Evolutionary conservation across 2,797 vertebrate species (phyloP).

Genomic region (Siniperca undulata): DNA sequence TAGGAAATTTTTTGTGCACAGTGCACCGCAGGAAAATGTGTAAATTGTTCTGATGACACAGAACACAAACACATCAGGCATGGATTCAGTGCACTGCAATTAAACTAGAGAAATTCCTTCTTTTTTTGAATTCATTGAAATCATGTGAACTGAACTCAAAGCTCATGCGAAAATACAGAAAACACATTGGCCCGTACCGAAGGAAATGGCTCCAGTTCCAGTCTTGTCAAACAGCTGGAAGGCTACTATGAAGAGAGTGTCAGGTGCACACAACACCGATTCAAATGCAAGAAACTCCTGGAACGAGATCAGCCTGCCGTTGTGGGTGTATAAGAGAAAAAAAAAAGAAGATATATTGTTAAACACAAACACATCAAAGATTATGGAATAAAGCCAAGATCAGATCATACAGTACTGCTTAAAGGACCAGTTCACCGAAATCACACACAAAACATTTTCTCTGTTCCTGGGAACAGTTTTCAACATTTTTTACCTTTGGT

Average conservation of each 20-base stretch:
- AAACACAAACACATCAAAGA: conserved; percentile 6
- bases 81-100: not conserved
- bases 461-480: not conserved
- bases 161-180: not conserved
- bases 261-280: conserved; percentile 96
- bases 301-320: conserved; percentile 94
- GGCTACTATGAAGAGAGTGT: conserved; percentile 97
- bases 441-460: not conserved
- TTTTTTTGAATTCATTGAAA: not conserved
- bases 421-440: not conserved
- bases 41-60: not conserved
- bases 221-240: conserved; percentile 99
- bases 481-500: not conserved
- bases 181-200: conserved; percentile 86
- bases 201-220: conserved; percentile 95
- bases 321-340: conserved; percentile 2
- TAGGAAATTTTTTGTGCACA: conserved; percentile 41
- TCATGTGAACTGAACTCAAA: not conserved
- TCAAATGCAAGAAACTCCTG: conserved; percentile 99
- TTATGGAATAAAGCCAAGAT: not conserved
- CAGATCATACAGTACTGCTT: not conserved
- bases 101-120: not conserved
- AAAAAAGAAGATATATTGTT: conserved; percentile 5
- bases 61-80: not conserved
- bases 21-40: not conserved